Percentiles rank a stretch among this genome's conserved stretches.
phyloP scores from a whole-genome alignment of 2,888 invertebrate genomes.

The Xanthia icteritia region DNA sequence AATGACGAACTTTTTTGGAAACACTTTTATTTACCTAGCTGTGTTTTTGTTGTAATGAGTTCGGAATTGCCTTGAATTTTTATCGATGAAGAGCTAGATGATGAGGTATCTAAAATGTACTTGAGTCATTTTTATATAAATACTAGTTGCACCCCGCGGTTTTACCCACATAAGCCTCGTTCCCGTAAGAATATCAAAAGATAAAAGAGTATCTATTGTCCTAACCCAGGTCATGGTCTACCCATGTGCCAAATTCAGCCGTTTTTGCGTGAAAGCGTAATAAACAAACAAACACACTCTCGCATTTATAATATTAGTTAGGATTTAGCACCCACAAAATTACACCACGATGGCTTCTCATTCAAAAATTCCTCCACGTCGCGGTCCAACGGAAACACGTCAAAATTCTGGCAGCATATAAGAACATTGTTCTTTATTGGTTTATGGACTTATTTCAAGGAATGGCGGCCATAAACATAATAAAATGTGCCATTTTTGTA shows the following conservation, averaged over 20 bases:
- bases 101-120: background rate
- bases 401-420: conserved; percentile 51
- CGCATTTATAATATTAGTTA: too few relatives aligned
- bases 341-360: conserved; percentile 4
- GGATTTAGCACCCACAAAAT: conserved; percentile 13
- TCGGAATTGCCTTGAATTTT: background rate
- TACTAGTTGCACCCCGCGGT: too few relatives aligned
- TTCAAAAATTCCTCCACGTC: conserved; percentile 44
- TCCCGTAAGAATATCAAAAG: too few relatives aligned
- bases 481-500: background rate
- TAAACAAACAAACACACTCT: too few relatives aligned
- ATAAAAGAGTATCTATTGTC: too few relatives aligned
- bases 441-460: conserved; percentile 32
- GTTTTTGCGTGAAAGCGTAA: too few relatives aligned
- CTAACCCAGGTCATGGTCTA: too few relatives aligned
- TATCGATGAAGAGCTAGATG: too few relatives aligned
- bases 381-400: conserved; percentile 53
- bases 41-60: background rate
- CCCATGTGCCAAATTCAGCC: too few relatives aligned
- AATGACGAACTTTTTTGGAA: background rate
- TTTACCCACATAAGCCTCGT: too few relatives aligned
- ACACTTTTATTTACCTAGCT: background rate
- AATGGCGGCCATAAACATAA: conserved; percentile 8
- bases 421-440: conserved; percentile 36
- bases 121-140: background rate